phyloP scores from a whole-genome alignment of 2,113 vertebrate genomes.

The Gallinago undulata region DNA sequence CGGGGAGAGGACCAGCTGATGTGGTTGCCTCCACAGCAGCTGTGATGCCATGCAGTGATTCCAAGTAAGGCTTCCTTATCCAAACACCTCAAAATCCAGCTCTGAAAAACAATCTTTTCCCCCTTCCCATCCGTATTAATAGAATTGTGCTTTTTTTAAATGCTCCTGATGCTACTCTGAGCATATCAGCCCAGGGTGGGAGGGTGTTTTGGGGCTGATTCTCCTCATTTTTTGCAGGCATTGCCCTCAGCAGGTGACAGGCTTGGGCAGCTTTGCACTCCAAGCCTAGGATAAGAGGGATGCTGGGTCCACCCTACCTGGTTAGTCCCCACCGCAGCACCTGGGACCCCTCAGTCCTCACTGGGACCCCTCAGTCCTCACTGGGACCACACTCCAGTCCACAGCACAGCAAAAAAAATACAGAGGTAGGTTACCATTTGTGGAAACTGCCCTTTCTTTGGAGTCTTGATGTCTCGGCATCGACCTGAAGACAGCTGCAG shows the following conservation, averaged over 20 bases:
- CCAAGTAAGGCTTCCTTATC: background rate
- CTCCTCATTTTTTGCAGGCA: background rate
- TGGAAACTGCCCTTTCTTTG: background rate
- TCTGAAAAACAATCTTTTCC: background rate
- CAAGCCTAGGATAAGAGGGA: background rate
- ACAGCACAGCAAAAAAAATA: background rate
- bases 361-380: background rate
- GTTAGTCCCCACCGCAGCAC: rapidly evolving
- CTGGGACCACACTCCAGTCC: rapidly evolving
- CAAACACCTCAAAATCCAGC: background rate
- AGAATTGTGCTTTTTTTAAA: background rate
- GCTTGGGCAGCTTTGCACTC: background rate
- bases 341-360: background rate
- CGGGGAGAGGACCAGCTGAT: background rate
- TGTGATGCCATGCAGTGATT: background rate
- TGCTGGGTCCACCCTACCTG: background rate
- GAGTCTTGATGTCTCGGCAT: background rate
- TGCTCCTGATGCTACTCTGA: background rate
- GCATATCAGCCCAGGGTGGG: background rate
- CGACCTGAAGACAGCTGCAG: background rate
- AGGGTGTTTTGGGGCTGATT: background rate
- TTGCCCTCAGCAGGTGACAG: background rate
- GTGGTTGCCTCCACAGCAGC: background rate
- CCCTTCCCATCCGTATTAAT: background rate
- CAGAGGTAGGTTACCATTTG: background rate